phyloP scores from a whole-genome alignment of 1,140 invertebrate species.

The Rhynchophorus ferrugineus region DNA sequence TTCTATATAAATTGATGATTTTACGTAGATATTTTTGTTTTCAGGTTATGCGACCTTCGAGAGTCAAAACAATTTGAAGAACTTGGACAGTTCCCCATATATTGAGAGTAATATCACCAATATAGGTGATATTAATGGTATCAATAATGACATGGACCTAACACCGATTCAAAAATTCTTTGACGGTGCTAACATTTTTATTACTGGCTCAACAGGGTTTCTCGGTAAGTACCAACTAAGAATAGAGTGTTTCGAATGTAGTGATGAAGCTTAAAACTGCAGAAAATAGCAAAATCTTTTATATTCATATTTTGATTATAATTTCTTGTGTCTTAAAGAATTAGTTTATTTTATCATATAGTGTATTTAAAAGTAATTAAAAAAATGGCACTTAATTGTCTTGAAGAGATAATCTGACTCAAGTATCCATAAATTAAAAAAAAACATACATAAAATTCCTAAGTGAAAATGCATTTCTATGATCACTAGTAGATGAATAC shows the following conservation, averaged over 20 bases:
- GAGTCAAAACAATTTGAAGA: background rate
- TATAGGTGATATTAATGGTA: background rate
- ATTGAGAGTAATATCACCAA: background rate
- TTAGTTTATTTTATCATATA: too few species aligned
- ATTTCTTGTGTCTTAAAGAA: too few species aligned
- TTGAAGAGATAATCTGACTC: too few species aligned
- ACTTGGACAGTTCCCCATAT: background rate
- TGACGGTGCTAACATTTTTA: constrained; percentile 50
- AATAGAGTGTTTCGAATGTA: background rate
- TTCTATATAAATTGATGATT: too few species aligned
- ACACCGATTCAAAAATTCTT: constrained; percentile 47
- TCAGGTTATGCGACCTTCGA: background rate
- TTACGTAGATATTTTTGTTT: too few species aligned
- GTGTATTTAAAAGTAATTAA: too few species aligned
- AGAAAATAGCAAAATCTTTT: background rate
- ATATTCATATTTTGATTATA: background rate
- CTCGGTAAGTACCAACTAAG: constrained; percentile 12
- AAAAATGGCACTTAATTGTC: too few species aligned
- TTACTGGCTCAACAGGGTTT: constrained; percentile 67
- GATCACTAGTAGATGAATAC: too few species aligned
- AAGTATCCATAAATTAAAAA: too few species aligned
- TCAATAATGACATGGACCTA: constrained; percentile 3
- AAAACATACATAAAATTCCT: too few species aligned
- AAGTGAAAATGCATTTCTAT: too few species aligned
- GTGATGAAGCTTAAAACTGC: too few species aligned